Evolutionary conservation across 2,888 invertebrate species (phyloP).

Genomic region (Eupithecia dodoneata): DNA sequence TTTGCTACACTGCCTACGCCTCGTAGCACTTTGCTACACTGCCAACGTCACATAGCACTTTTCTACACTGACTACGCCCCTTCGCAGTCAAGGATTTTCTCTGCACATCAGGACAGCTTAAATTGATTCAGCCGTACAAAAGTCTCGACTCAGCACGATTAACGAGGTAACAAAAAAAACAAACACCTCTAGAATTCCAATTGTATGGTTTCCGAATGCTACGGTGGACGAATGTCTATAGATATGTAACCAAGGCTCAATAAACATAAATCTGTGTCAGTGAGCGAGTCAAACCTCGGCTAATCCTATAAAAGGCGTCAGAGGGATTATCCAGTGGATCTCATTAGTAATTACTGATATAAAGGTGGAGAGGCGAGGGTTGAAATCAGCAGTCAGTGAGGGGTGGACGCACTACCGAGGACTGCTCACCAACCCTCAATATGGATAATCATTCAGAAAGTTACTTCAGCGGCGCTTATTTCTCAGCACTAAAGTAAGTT

Average conservation of each 20-base stretch:
- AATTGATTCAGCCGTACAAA: not conserved
- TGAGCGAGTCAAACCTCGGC: constrained; percentile 60
- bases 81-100: not conserved
- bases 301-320: constrained; percentile 78
- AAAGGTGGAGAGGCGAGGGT: constrained; percentile 55
- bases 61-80: not conserved
- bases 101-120: not conserved
- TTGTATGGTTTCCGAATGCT: constrained; percentile 47
- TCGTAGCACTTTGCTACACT: not conserved
- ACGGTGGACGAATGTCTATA: constrained; percentile 18
- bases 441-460: constrained; percentile 73
- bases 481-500: constrained; percentile 73
- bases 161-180: not conserved
- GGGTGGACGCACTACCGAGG: constrained; percentile 78
- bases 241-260: constrained; percentile 44
- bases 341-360: constrained; percentile 69
- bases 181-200: constrained; percentile 14
- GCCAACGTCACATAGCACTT: not conserved
- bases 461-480: constrained; percentile 70
- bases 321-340: constrained; percentile 74
- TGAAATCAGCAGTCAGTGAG: constrained; percentile 77
- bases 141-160: not conserved
- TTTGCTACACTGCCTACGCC: not conserved
- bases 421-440: constrained; percentile 70
- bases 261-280: constrained; percentile 71